Conservation (phyloP, 2,888 invertebrate genomes). For the Drosophila barbarae region DNA sequence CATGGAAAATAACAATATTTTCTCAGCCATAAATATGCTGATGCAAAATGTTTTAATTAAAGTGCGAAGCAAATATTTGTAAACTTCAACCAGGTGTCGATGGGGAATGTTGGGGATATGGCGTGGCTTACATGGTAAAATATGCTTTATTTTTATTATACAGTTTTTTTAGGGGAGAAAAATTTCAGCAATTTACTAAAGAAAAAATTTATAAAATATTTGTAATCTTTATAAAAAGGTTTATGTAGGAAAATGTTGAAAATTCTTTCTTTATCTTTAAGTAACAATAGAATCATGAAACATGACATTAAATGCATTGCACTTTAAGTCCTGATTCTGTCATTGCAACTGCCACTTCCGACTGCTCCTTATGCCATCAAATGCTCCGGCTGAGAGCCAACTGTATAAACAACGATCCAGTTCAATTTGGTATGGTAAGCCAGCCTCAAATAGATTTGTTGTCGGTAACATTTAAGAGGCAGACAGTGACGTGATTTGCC, state of each 20-base stretch:
- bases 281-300: no score
- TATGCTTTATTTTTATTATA: neutral
- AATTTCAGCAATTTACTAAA: neutral
- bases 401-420: slow-evolving; percentile 34
- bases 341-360: slow-evolving; percentile 12
- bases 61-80: slow-evolving; percentile 5
- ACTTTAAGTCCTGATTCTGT: slow-evolving; percentile 5
- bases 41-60: slow-evolving; percentile 4
- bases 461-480: slow-evolving; percentile 53
- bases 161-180: neutral
- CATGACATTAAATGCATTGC: neutral
- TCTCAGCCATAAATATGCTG: slow-evolving; percentile 6
- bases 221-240: neutral
- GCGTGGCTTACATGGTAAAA: neutral
- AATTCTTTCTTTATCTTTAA: no score
- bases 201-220: neutral
- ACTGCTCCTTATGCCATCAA: slow-evolving; percentile 8
- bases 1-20: slow-evolving; percentile 10
- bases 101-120: neutral
- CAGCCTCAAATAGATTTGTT: slow-evolving; percentile 67
- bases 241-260: neutral
- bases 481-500: slow-evolving; percentile 33
- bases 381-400: neutral
- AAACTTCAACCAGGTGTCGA: neutral
- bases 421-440: slow-evolving; percentile 61